Evolutionary conservation across 2,888 invertebrate genomes (phyloP).

Genomic region (Danaus chrysippus): DNA sequence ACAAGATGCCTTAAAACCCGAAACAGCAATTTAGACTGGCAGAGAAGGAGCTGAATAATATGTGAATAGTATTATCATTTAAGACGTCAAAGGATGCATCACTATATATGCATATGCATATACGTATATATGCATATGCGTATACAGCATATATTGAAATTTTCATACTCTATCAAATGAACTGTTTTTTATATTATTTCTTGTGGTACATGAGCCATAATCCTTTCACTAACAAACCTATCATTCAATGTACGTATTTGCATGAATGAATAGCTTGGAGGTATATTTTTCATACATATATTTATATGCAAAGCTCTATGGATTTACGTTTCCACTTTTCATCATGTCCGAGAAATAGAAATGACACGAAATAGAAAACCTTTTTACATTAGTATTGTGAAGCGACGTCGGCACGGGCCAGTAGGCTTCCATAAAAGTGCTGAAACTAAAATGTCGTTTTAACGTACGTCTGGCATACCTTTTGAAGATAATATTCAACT

Average conservation of each 20-base stretch:
- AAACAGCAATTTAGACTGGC: slow-evolving; percentile 1
- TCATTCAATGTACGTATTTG: no score
- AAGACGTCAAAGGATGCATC: no score
- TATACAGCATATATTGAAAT: no score
- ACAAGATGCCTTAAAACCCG: slow-evolving; percentile 2
- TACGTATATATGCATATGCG: no score
- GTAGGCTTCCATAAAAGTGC: slow-evolving; percentile 7
- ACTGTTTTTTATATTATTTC: no score
- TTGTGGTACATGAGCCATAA: no score
- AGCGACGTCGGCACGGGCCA: slow-evolving; percentile 4
- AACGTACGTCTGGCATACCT: background rate
- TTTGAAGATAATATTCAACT: background rate
- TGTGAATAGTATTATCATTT: no score
- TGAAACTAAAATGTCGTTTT: slow-evolving; percentile 4
- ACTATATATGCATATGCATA: no score
- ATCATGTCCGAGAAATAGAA: slow-evolving; percentile 6
- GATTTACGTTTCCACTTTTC: slow-evolving; percentile 3
- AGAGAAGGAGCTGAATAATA: background rate
- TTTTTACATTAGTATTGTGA: slow-evolving; percentile 8
- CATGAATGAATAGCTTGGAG: no score
- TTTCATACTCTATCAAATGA: no score
- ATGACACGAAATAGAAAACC: slow-evolving; percentile 7
- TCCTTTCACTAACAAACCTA: no score
- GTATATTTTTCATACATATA: no score
- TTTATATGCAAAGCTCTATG: background rate